phyloP scores from a whole-genome alignment of 1,140 invertebrate species.

The Bombus picipes region DNA sequence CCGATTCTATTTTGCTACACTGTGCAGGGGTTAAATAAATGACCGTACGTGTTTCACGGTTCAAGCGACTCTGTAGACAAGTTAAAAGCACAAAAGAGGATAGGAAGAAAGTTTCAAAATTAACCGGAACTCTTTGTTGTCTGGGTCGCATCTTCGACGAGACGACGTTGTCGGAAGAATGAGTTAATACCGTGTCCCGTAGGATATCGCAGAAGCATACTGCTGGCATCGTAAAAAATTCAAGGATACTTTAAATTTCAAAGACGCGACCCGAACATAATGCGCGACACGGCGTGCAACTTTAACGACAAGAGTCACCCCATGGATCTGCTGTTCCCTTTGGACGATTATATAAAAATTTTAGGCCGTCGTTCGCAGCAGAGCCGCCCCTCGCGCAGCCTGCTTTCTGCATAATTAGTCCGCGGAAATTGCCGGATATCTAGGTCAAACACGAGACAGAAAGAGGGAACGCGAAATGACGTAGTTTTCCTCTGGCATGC shows the following conservation, averaged over 20 bases:
- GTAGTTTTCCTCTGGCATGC: background rate
- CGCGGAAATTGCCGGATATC: slow-evolving; percentile 38
- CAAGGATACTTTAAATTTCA: slow-evolving; percentile 36
- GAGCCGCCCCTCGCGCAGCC: background rate
- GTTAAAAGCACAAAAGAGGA: too few relatives aligned
- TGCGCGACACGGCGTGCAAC: slow-evolving; percentile 21
- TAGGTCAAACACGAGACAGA: slow-evolving; percentile 36
- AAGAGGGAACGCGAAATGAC: slow-evolving; percentile 13
- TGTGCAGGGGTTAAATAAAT: too few relatives aligned
- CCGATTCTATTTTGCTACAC: too few relatives aligned
- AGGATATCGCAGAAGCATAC: background rate
- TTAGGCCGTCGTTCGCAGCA: slow-evolving; percentile 10
- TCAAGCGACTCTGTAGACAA: too few relatives aligned
- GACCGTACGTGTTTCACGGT: too few relatives aligned
- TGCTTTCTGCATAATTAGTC: slow-evolving; percentile 48
- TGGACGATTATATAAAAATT: slow-evolving; percentile 40
- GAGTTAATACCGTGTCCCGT: background rate
- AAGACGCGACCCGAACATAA: background rate
- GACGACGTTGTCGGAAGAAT: background rate
- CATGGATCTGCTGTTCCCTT: background rate
- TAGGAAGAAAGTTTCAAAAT: too few relatives aligned
- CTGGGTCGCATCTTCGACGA: background rate
- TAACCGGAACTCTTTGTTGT: background rate
- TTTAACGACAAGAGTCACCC: slow-evolving; percentile 26
- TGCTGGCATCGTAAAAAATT: slow-evolving; percentile 28